These are phyloP conservation scores for Drosophila demipolita DNA, from an alignment of 2,888 invertebrate species.

Conservation along the genomic window DNA sequence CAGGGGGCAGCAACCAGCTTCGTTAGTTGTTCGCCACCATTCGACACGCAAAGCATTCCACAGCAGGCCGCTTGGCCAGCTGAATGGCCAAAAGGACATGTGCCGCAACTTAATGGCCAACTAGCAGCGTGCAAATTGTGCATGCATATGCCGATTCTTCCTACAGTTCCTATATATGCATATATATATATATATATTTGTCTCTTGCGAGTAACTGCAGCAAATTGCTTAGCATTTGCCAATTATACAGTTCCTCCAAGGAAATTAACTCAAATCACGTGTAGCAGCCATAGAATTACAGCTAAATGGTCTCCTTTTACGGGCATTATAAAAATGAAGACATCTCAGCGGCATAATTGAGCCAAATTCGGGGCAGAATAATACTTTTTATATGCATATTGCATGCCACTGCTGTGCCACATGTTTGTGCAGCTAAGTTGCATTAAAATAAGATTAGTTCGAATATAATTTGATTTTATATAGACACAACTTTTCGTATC, in stretches of 20 bases:
- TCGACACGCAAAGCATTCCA: constrained; percentile 69
- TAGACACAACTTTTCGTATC: background rate
- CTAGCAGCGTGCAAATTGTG: constrained; percentile 44
- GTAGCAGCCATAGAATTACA: background rate
- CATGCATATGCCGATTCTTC: constrained; percentile 26
- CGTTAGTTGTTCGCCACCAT: constrained; percentile 51
- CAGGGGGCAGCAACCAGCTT: constrained; percentile 26
- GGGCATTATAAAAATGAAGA: constrained; percentile 27
- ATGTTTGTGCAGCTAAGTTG: background rate
- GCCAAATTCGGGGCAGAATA: background rate
- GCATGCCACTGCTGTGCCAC: background rate
- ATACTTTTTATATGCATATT: background rate
- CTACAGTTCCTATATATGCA: background rate
- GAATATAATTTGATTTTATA: background rate
- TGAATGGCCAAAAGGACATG: constrained; percentile 44
- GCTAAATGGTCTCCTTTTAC: constrained; percentile 12
- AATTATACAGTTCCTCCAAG: constrained; percentile 72
- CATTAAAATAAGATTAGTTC: too few relatives aligned
- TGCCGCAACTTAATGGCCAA: constrained; percentile 47
- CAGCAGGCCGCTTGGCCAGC: constrained; percentile 36
- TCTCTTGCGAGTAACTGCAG: constrained; percentile 62
- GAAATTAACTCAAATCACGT: constrained; percentile 65
- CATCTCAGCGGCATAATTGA: constrained; percentile 19
- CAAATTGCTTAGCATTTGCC: constrained; percentile 61
- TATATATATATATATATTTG: constrained; percentile 45